phyloP scores from a whole-genome alignment of 2,888 invertebrate genomes.

The Sycophila texana region DNA sequence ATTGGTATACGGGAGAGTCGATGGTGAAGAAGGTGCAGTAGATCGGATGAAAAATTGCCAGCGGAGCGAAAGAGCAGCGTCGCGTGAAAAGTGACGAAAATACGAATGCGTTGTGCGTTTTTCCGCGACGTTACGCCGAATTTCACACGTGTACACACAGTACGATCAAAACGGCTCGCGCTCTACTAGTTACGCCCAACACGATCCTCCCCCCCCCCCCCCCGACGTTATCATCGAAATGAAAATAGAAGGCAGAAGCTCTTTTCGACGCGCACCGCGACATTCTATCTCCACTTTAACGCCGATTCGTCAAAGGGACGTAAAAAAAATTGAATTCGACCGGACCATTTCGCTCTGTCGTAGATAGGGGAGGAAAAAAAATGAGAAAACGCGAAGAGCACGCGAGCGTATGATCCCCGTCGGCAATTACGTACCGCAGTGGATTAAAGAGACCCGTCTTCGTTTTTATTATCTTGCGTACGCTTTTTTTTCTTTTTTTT shows the following conservation, averaged over 20 bases:
- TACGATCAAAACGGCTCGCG: background rate
- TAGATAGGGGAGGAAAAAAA: too few relatives aligned
- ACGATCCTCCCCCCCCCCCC: background rate
- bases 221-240: background rate
- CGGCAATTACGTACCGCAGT: background rate
- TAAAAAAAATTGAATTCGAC: too few relatives aligned
- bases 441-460: background rate
- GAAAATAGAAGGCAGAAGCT: background rate
- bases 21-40: too few relatives aligned
- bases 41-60: too few relatives aligned
- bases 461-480: slow-evolving; percentile 14
- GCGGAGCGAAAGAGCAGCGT: too few relatives aligned
- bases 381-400: too few relatives aligned
- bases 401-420: too few relatives aligned
- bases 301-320: slow-evolving; percentile 8
- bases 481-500: background rate
- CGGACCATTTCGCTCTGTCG: too few relatives aligned
- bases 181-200: background rate
- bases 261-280: background rate
- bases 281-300: slow-evolving; percentile 1
- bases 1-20: too few relatives aligned
- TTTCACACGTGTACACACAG: background rate
- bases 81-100: too few relatives aligned
- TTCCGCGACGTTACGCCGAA: background rate
- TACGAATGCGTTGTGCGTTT: too few relatives aligned